Evolutionary conservation across 2,113 vertebrate species (phyloP).

Genomic region (Eira barbara): DNA sequence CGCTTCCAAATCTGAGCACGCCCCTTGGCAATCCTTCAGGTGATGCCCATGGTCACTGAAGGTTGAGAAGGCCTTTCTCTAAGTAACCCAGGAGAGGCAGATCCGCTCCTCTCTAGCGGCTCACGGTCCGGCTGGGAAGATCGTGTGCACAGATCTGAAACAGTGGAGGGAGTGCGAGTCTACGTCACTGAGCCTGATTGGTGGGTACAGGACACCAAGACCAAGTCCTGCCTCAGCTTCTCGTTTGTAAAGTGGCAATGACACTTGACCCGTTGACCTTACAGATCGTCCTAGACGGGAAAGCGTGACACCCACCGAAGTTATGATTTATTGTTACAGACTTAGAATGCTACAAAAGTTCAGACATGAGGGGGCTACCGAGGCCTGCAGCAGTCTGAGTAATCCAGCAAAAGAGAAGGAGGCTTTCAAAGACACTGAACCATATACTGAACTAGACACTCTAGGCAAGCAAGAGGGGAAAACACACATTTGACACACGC

Average conservation of each 20-base stretch:
- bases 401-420: background rate
- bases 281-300: background rate
- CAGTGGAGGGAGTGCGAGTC: background rate
- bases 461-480: background rate
- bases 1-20: background rate
- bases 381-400: background rate
- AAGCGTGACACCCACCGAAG: background rate
- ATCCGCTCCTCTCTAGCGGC: background rate
- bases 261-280: background rate
- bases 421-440: background rate
- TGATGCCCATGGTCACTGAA: background rate
- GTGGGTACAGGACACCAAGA: background rate
- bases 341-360: background rate
- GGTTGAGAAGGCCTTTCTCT: background rate
- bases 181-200: background rate
- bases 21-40: background rate
- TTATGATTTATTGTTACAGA: fast-evolving
- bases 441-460: background rate
- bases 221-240: background rate
- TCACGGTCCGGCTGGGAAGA: background rate
- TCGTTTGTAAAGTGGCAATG: background rate
- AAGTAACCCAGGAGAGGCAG: background rate
- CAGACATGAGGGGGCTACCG: background rate
- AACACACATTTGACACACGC: background rate
- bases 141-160: background rate